Base-by-base conservation (phyloP, 2,113 vertebrate genomes). In the Corythornis madagascariensis region DNA sequence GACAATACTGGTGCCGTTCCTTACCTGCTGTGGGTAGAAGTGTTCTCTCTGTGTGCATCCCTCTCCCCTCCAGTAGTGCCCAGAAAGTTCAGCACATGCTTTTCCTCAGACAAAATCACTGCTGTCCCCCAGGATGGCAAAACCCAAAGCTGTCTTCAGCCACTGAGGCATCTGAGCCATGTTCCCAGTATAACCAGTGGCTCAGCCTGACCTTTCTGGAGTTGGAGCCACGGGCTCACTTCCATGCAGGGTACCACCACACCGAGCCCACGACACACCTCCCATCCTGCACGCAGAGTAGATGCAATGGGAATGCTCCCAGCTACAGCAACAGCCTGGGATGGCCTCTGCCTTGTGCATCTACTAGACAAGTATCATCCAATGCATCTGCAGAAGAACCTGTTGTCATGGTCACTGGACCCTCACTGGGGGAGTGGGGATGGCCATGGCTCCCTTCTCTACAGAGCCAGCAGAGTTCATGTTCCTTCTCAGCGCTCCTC, bases 181-280 rank as follows among this genome's bases (percentile, higher is more conserved):
- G 10, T 24, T 88, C 55, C 60, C 82, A 74, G 71, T 52, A 52
- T n/a, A 80, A 87, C 63, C 71, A 85, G 43, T 52, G 73, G 31
- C 18, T 90, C 69, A 56, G 38, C 19, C 33, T 81, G 53, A 71
- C 47, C n/a, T 85, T 52, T 52, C 45, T 28, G 80, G 65, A 78
- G 67, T 13, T 52, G 60, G 35, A 79, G 47, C 45, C 14, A 6
- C 6, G 29, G 69, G 25, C n/a, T 75, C 14, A 0, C 12, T 89
- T 33, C 22, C 59, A 13, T n/a, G 65, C 10, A 52, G 40, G 43
- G 16, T 24, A 2, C 24, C 4, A 7, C 5, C 25, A 45, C 22
- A 1, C 16, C 3, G n/a, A 80, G 35, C 25, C 35, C 12, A 1
- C 2, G 33, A 18, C 1, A 2, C 43, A 10, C 9, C 0, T 1